Conservation (phyloP, 2,797 vertebrate species). For the Chiroxiphia lanceolata region DNA sequence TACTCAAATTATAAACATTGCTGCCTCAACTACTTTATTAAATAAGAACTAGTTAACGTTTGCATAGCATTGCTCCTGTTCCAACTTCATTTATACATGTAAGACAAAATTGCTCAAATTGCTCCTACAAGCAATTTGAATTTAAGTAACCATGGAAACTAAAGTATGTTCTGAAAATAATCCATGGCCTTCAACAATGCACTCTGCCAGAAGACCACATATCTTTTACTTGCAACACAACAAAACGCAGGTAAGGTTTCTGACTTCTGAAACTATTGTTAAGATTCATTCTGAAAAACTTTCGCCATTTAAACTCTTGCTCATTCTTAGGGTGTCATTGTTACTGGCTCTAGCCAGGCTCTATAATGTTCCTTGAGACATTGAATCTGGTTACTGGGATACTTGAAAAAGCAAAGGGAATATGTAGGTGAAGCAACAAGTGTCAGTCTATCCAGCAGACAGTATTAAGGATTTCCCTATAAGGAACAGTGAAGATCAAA, state of each 20-base stretch:
- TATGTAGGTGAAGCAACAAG: not conserved
- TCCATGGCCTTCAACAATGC: slow-evolving; percentile 1
- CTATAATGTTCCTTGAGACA: not conserved
- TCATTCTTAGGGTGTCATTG: not conserved
- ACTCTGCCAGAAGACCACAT: not conserved
- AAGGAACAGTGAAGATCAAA: not conserved
- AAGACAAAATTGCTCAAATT: slow-evolving; percentile 42
- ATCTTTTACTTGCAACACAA: not conserved
- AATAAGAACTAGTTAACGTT: not conserved
- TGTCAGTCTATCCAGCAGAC: not conserved
- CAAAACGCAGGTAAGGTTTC: not conserved
- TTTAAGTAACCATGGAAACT: slow-evolving; percentile 63
- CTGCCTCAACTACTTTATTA: not conserved
- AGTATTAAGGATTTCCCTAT: not conserved
- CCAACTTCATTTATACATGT: slow-evolving; percentile 35
- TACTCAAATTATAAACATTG: not conserved
- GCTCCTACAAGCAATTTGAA: slow-evolving; percentile 32
- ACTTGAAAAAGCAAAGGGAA: not conserved
- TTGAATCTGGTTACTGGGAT: not conserved
- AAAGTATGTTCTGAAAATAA: slow-evolving; percentile 58
- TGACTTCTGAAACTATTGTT: not conserved
- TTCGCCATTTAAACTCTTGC: not conserved
- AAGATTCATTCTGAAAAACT: not conserved
- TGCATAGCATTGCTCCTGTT: not conserved
- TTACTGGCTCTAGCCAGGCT: not conserved